Evolutionary conservation across 2,888 invertebrate species (phyloP).

Genomic region (Sinopyrophorus schimmeli): DNA sequence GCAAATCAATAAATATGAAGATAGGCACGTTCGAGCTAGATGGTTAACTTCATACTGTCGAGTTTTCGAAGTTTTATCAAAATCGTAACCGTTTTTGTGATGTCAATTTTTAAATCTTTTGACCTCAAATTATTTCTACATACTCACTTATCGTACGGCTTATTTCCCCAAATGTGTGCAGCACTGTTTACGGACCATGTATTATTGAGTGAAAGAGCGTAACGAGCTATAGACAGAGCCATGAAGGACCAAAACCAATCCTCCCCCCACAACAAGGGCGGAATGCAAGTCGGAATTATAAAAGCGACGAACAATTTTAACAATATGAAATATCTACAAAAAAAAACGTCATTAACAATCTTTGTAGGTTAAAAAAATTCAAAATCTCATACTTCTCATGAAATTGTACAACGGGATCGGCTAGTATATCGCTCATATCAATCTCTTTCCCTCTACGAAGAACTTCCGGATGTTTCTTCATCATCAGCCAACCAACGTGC

Average conservation of each 20-base stretch:
- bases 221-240: conserved; percentile 71
- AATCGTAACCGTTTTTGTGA: too few relatives aligned
- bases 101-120: too few relatives aligned
- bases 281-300: conserved; percentile 70
- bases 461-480: conserved; percentile 87
- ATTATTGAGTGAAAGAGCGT: conserved; percentile 73
- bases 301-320: too few relatives aligned
- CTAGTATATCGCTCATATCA: conserved; percentile 79
- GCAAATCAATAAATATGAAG: too few relatives aligned
- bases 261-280: conserved; percentile 74
- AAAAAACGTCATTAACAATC: too few relatives aligned
- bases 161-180: conserved; percentile 79
- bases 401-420: conserved; percentile 77
- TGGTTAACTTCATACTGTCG: too few relatives aligned
- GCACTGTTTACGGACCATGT: conserved; percentile 92
- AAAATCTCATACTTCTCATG: conserved; percentile 69
- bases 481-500: conserved; percentile 91
- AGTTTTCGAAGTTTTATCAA: too few relatives aligned
- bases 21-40: too few relatives aligned
- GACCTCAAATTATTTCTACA: too few relatives aligned
- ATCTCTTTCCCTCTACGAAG: conserved; percentile 73
- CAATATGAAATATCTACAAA: too few relatives aligned
- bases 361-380: too few relatives aligned
- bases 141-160: conserved; percentile 70
- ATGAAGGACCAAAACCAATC: conserved; percentile 66